Base-by-base conservation (phyloP, 2,113 vertebrate species). In the Hystrix brachyura region DNA sequence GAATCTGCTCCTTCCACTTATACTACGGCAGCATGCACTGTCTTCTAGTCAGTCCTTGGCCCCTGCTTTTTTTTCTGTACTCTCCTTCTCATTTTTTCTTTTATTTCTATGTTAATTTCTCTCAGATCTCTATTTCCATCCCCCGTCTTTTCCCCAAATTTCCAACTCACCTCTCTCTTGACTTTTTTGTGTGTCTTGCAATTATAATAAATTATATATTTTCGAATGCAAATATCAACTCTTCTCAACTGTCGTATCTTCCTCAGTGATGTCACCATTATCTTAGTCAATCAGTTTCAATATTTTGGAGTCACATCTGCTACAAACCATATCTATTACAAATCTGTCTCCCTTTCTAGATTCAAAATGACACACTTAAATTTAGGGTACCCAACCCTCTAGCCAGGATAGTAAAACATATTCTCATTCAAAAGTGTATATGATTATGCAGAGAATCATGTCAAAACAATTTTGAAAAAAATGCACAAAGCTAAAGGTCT, bases 401-500 rank as follows among this genome's bases (percentile, higher is more conserved):
- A 78, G 4, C 15, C 19, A 86, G 15, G 59, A 83, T 82, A 96
- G 59, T 55, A 74, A 95, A 79, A 74, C 8, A 53, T 60, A 80
- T 59, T 53, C 51, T 4, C 14, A 25, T 87, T 78, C 46, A 57
- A 90, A 90, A 93, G 79, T 78, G 34, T 78, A 59, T 71, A 83
- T 65, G 48, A 25, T 57, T 94, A 65, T 46, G 23, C 46, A 87
- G 48, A 90, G 34, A 85, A 71, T 51, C 32, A 87, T 57, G 21
- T 0, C 53, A 92, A 81, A 76, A 34, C 17, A 90, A 87, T 29
- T 65, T 76, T 59, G 3, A 32, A 64, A 74, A 71, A 59, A 13
- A 60, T 29, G 10, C n/a, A 53, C 62, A 38, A 71, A 38, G 3
- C 48, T 46, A 81, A 60, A 84, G 5, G 23, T 57, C 29, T 74